A percentile compares a stretch with the other conserved stretches of the same genome.
phyloP scores from a whole-genome alignment of 2,113 vertebrate genomes.

The Ophthalmolycus amberensis region DNA sequence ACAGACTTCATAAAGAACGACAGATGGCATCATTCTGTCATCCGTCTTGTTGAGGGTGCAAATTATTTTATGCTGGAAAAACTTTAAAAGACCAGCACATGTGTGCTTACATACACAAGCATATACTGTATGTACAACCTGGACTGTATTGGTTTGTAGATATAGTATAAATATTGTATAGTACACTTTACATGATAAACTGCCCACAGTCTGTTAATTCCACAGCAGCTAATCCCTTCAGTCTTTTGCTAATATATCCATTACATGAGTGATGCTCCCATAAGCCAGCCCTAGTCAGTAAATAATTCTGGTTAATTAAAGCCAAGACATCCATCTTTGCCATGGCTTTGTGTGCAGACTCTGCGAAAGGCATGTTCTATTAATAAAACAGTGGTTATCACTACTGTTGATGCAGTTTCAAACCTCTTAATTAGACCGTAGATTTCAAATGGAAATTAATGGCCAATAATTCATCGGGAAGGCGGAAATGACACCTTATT shows the following conservation, averaged over 20 bases:
- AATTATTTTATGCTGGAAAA: conserved; percentile 32
- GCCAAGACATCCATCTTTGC: conserved; percentile 80
- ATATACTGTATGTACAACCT: conserved; percentile 7
- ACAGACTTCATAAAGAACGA: conserved; percentile 55
- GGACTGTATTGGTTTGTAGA: conserved; percentile 39
- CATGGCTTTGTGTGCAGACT: conserved; percentile 70
- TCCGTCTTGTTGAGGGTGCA: conserved; percentile 55
- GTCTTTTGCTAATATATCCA: conserved; percentile 83
- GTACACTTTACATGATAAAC: conserved; percentile 64
- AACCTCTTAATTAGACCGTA: conserved; percentile 76
- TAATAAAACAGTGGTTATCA: conserved; percentile 79
- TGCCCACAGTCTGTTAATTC: conserved; percentile 77
- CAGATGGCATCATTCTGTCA: conserved; percentile 69
- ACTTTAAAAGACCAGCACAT: conserved; percentile 23
- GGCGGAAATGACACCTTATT: conserved; percentile 47
- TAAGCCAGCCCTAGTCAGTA: conserved; percentile 77
- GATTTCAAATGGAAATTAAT: conserved; percentile 71
- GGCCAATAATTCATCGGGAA: conserved; percentile 64
- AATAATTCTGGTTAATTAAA: conserved; percentile 85
- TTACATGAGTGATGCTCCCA: conserved; percentile 83
- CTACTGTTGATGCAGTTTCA: conserved; percentile 70
- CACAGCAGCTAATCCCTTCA: conserved; percentile 77
- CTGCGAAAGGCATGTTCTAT: conserved; percentile 74
- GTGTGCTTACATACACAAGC: neutral
- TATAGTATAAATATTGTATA: conserved; percentile 53